phyloP scores from a whole-genome alignment of 2,113 vertebrate genomes.

The Rynchops niger region DNA sequence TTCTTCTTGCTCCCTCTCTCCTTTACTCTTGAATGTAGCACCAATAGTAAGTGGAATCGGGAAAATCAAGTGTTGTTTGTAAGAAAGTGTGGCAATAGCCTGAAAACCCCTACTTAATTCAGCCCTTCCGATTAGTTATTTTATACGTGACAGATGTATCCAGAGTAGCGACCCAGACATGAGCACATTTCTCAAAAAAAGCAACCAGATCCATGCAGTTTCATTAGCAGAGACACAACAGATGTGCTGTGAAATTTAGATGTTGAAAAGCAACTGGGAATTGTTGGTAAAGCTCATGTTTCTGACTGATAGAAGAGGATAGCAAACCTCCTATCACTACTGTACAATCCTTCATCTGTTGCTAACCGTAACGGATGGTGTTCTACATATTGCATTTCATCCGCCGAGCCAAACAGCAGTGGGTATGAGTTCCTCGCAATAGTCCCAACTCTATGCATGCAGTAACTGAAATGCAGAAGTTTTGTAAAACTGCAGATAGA shows the following conservation, averaged over 20 bases:
- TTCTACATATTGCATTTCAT: conserved; percentile 26
- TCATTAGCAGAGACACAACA: neutral
- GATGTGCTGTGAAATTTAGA: conserved; percentile 30
- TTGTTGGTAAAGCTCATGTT: neutral
- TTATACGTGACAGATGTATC: neutral
- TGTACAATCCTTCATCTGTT: conserved; percentile 8
- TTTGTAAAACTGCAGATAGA: neutral
- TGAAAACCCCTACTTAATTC: neutral
- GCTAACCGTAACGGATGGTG: neutral
- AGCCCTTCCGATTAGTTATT: neutral
- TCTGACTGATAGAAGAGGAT: neutral
- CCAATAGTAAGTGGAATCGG: neutral
- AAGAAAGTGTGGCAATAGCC: neutral
- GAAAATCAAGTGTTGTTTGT: neutral
- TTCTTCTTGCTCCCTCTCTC: neutral
- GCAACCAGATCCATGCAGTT: neutral
- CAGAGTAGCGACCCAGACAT: neutral
- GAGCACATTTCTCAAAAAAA: neutral
- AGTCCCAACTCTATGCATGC: neutral
- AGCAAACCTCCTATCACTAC: neutral
- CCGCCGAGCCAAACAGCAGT: neutral
- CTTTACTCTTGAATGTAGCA: neutral
- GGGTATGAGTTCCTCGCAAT: neutral
- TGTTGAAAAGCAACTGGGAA: neutral
- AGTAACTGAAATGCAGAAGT: neutral